Evolutionary conservation across 2,888 invertebrate species (phyloP), one percentile per base, ranked within the genome.

Genomic region (Heteropelma amictum): DNA sequence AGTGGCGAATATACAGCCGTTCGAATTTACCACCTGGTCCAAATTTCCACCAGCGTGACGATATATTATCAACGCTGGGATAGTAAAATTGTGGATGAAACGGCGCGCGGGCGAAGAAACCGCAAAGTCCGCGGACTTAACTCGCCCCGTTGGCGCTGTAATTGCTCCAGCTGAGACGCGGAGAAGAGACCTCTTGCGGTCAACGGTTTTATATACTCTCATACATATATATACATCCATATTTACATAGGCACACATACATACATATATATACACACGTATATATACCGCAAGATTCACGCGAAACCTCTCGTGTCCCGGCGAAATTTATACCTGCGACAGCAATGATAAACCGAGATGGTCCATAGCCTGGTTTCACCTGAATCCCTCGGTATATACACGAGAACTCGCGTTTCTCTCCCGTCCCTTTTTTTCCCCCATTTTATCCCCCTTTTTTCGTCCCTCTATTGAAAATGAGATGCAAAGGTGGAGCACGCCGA

Each of bases 141-240:
- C 61, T 71, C 54, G 73, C 58, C 53, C 51, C 63, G 61, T 49
- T 76, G 68, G 68, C 68, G 71, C 67, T 76, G 71, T 76, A 78
- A 78, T 78, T 78, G 77, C 72, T 76, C 69, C 67, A 56, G 67
- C 63, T 77, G 58, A 26, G 69, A 75, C 61, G 53, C 58, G 53
- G 65, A 30, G 35, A 45, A 54, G 19, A 69, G 49, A 14, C 12
- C 45, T 8, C 1, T 4, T 47, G 63, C 64, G 69, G 58, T 74
- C 69, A 64, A 56, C 68, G 54, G 51, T 21, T 58, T 42, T 63
- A 49, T 56, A 56, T 23, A 47, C 45, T 28, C 10, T 8, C 10
- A 30, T 30, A 3, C 10, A 30, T 3, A 30, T 30, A 2, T 30
- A 30, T 2, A 30, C 2, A 30, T 2, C 5, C 2, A 30, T 2